Evolutionary conservation across 2,113 vertebrate species (phyloP).

Genomic region (Astur gentilis): DNA sequence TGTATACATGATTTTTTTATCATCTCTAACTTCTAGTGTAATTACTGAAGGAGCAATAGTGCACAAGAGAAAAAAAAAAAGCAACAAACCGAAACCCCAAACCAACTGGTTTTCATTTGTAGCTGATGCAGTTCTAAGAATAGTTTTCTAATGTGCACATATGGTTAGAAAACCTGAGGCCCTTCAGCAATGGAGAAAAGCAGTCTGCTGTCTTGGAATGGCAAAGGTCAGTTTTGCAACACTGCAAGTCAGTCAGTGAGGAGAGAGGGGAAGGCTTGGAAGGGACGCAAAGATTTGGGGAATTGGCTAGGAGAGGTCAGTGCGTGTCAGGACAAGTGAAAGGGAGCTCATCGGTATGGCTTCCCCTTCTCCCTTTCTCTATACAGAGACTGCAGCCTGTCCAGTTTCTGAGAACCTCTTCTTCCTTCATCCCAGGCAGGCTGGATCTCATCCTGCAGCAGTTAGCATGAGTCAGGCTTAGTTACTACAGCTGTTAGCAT

Average conservation of each 20-base stretch:
- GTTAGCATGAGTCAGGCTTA: neutral
- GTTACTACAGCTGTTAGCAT: neutral
- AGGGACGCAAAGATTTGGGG: neutral
- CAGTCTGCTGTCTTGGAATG: neutral
- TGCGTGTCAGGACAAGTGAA: neutral
- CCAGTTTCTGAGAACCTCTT: neutral
- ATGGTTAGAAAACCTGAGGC: neutral
- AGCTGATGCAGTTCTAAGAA: neutral
- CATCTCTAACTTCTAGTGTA: neutral
- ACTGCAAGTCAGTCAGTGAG: neutral
- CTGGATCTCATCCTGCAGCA: neutral
- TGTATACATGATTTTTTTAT: neutral
- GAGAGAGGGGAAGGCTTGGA: neutral
- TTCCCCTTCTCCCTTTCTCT: neutral
- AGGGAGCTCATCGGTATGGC: fast-evolving
- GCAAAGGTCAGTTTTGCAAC: neutral
- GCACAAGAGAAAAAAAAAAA: neutral
- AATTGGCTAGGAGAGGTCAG: neutral
- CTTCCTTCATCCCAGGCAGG: neutral
- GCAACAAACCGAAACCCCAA: too few relatives aligned
- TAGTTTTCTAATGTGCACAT: neutral
- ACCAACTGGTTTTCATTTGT: neutral
- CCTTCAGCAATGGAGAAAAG: neutral
- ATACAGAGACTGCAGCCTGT: neutral
- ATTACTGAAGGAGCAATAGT: neutral